phyloP scores from a whole-genome alignment of 2,888 invertebrate species.

The Andricus curvator region DNA sequence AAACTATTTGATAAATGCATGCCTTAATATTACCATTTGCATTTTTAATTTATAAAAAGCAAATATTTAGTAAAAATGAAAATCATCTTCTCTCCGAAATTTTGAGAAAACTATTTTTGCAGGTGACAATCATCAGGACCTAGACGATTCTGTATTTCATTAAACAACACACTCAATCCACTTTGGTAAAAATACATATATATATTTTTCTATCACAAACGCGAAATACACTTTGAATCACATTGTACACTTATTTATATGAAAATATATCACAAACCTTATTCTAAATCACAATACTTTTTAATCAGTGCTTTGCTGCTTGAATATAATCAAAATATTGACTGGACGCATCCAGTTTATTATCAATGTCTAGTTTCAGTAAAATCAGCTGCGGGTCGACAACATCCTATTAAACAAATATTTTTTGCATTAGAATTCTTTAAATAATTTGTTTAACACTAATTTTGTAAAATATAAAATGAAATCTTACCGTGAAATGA shows the following conservation, averaged over 20 bases:
- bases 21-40: neutral
- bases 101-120: constrained; percentile 9
- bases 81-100: neutral
- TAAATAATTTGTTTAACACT: neutral
- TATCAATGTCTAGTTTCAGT: constrained; percentile 29
- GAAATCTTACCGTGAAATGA: constrained; percentile 24
- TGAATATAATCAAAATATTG: constrained; percentile 30
- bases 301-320: constrained; percentile 13
- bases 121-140: constrained; percentile 32
- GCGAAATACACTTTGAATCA: neutral
- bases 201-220: constrained; percentile 3
- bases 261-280: constrained; percentile 14
- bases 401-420: constrained; percentile 8
- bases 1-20: neutral
- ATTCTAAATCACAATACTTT: neutral
- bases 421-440: neutral
- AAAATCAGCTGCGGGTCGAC: constrained; percentile 36
- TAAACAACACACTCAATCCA: constrained; percentile 1
- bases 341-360: constrained; percentile 31
- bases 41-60: neutral
- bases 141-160: constrained; percentile 18
- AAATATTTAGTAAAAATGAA: neutral
- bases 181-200: neutral
- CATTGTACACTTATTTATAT: constrained; percentile 19
- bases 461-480: neutral